These are phyloP conservation scores for Cryptotermes secundus DNA, from an alignment of 1,140 invertebrate genomes.

Conservation along the genomic window DNA sequence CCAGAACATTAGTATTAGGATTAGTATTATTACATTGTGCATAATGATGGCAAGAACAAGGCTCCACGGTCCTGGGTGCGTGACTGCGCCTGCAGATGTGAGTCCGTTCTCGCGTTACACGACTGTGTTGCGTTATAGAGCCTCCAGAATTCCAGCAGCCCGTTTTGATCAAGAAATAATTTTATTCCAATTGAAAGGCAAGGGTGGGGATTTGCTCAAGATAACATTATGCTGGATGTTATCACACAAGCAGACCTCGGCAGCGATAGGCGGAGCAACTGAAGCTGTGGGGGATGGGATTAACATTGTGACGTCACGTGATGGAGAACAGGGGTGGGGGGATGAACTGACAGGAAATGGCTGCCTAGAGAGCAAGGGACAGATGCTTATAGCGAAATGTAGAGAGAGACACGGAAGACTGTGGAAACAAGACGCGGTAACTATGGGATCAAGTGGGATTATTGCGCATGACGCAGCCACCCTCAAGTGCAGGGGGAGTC, in stretches of 20 bases:
- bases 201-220: slow-evolving; percentile 5
- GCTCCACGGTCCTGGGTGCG: too few relatives aligned
- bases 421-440: slow-evolving; percentile 14
- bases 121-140: not conserved
- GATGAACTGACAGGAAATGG: slow-evolving; percentile 11
- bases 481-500: slow-evolving; percentile 12
- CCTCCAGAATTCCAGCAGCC: not conserved
- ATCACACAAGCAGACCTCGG: not conserved
- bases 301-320: slow-evolving; percentile 18
- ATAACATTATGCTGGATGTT: slow-evolving; percentile 17
- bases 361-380: slow-evolving; percentile 13
- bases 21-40: too few relatives aligned
- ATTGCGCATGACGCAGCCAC: slow-evolving; percentile 16
- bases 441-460: slow-evolving; percentile 15
- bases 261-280: not conserved
- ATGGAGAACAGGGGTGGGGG: not conserved
- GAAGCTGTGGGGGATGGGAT: not conserved
- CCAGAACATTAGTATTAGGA: too few relatives aligned
- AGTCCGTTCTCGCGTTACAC: not conserved
- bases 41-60: too few relatives aligned
- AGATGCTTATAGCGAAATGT: slow-evolving; percentile 13
- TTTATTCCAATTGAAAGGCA: slow-evolving; percentile 17
- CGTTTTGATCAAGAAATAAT: slow-evolving; percentile 1
- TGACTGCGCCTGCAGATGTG: too few relatives aligned
- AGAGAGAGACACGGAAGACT: not conserved